Percentiles rank a stretch among this genome's conserved stretches.
These are phyloP conservation scores for Toxotes jaculatrix DNA, from an alignment of 2,113 vertebrate genomes.

Conservation along the genomic window DNA sequence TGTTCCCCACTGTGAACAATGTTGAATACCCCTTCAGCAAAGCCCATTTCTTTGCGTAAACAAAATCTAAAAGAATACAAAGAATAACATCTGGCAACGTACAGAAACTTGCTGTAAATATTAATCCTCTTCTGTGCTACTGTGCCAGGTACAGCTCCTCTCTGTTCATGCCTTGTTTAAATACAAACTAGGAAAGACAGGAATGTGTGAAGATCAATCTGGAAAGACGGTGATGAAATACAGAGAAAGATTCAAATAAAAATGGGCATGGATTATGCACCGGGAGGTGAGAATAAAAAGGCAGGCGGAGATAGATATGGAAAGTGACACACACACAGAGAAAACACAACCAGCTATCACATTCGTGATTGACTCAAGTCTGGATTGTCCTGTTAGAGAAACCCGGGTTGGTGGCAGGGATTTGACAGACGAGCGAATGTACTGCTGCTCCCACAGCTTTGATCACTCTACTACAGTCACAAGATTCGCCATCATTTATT, in stretches of 20 bases:
- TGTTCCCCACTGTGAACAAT: constrained; percentile 24
- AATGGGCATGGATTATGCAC: not conserved
- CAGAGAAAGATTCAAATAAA: constrained; percentile 27
- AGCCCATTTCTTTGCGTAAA: constrained; percentile 22
- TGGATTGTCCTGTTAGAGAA: constrained; percentile 18
- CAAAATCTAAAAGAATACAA: not conserved
- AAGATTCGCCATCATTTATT: constrained; percentile 58
- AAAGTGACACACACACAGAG: constrained; percentile 22
- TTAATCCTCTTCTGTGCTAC: not conserved
- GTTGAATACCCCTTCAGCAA: constrained; percentile 35
- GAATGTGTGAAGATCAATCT: not conserved
- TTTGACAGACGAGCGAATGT: constrained; percentile 40
- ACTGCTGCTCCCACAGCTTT: constrained; percentile 29
- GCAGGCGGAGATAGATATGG: constrained; percentile 22
- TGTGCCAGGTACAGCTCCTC: constrained; percentile 8
- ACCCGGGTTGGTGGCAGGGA: constrained; percentile 14
- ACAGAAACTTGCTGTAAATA: constrained; percentile 24
- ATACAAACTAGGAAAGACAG: constrained; percentile 14
- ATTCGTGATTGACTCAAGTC: constrained; percentile 41
- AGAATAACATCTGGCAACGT: constrained; percentile 23
- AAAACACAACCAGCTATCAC: constrained; percentile 27
- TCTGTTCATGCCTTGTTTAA: not conserved
- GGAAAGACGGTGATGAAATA: constrained; percentile 32
- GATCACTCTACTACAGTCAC: constrained; percentile 39
- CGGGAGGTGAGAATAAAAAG: not conserved